Percentiles rank a stretch among this genome's conserved stretches.
phyloP scores from a whole-genome alignment of 2,113 vertebrate genomes.

The Heteronetta atricapilla region DNA sequence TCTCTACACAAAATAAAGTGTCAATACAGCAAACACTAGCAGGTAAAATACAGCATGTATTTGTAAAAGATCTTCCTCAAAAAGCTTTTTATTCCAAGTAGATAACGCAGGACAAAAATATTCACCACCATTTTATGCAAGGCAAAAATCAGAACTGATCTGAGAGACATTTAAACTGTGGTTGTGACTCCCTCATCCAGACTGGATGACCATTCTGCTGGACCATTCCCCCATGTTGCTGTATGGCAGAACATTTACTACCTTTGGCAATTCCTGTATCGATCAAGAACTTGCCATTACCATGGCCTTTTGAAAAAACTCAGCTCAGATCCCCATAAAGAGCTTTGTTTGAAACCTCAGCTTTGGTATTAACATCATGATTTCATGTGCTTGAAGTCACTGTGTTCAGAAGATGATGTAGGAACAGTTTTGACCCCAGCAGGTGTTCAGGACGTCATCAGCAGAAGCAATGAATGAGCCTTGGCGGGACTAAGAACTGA shows the following conservation, averaged over 20 bases:
- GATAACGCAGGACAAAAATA: neutral
- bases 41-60: neutral
- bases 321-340: neutral
- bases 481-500: neutral
- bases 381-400: constrained; percentile 5
- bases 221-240: neutral
- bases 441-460: neutral
- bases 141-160: neutral
- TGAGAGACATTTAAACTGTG: neutral
- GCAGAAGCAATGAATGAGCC: neutral
- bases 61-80: neutral
- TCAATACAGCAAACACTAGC: neutral
- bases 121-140: neutral
- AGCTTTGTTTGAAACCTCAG: neutral
- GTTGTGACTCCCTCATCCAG: neutral
- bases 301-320: neutral
- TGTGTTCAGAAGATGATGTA: neutral
- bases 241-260: neutral
- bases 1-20: neutral
- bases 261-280: neutral
- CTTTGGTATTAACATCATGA: neutral
- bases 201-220: neutral
- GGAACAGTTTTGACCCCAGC: neutral
- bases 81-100: neutral
- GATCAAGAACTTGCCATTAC: neutral